These are phyloP conservation scores for Heteronetta atricapilla DNA, from an alignment of 2,113 vertebrate genomes.

Conservation along the genomic window DNA sequence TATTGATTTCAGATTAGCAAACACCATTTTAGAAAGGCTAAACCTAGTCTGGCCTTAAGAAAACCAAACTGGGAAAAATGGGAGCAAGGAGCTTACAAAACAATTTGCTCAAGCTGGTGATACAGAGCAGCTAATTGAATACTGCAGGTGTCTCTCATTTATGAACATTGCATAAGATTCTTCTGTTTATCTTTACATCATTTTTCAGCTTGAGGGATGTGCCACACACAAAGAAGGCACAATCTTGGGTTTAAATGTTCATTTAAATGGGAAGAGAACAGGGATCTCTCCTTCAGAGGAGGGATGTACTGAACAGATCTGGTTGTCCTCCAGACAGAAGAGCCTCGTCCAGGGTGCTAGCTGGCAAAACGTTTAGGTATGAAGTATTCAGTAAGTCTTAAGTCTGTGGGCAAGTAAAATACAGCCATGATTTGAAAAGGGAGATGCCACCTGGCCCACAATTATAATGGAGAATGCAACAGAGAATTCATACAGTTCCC, in stretches of 20 bases:
- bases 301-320: neutral
- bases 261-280: neutral
- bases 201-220: neutral
- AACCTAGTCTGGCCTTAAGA: neutral
- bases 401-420: neutral
- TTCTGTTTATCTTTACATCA: neutral
- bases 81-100: neutral
- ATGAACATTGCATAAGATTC: neutral
- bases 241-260: neutral
- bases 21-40: neutral
- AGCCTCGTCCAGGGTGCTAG: neutral
- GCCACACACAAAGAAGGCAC: rapidly evolving
- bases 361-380: neutral
- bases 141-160: neutral
- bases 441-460: neutral
- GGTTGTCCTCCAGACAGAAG: neutral
- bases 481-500: neutral
- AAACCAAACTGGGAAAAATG: neutral
- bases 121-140: neutral
- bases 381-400: neutral
- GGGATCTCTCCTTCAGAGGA: neutral
- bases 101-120: neutral
- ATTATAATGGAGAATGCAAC: neutral
- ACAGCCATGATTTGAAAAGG: neutral
- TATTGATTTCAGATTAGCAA: constrained; percentile 36